A percentile compares a stretch with the other conserved stretches of the same genome.
These are phyloP conservation scores for Pseudolaguvia tuberculata DNA, from an alignment of 2,113 vertebrate species.

Conservation along the genomic window DNA sequence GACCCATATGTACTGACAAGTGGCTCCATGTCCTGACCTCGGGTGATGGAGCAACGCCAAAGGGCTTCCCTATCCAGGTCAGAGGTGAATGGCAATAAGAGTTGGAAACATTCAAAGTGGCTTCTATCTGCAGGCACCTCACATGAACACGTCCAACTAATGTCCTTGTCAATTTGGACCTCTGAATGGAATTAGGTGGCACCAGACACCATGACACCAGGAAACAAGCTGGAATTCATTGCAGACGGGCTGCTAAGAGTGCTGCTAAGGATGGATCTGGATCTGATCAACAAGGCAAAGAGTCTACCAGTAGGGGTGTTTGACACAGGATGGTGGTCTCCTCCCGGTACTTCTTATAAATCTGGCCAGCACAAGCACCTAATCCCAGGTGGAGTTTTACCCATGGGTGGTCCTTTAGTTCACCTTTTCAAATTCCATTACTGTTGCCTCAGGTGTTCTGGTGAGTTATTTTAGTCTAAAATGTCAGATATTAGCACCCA, in stretches of 20 bases:
- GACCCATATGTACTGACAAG: conserved; percentile 48
- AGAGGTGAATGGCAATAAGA: conserved; percentile 57
- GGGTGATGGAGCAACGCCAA: conserved; percentile 45
- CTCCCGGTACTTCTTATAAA: conserved; percentile 5
- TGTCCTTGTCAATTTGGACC: conserved; percentile 37
- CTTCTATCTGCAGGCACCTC: conserved; percentile 60
- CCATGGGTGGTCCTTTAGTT: conserved; percentile 52
- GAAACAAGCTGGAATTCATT: conserved; percentile 30
- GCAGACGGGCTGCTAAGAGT: neutral
- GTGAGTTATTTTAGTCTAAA: conserved; percentile 52
- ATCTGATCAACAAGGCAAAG: conserved; percentile 30
- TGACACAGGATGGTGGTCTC: conserved; percentile 6
- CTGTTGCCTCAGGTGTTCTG: conserved; percentile 54
- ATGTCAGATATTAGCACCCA: conserved; percentile 60
- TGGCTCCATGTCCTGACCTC: conserved; percentile 48
- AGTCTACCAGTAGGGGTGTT: conserved; percentile 25
- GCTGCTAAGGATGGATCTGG: conserved; percentile 31
- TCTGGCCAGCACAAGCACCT: conserved; percentile 25
- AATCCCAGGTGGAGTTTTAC: conserved; percentile 42
- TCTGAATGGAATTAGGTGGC: conserved; percentile 39
- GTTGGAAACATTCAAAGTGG: conserved; percentile 64
- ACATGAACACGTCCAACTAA: conserved; percentile 59
- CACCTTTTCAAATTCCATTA: conserved; percentile 53
- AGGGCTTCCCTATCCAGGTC: conserved; percentile 65
- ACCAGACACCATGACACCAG: conserved; percentile 38